Evolutionary conservation across 2,888 invertebrate genomes (phyloP), one percentile per base, ranked within the genome.

Genomic region (Drosophila sordidula): DNA sequence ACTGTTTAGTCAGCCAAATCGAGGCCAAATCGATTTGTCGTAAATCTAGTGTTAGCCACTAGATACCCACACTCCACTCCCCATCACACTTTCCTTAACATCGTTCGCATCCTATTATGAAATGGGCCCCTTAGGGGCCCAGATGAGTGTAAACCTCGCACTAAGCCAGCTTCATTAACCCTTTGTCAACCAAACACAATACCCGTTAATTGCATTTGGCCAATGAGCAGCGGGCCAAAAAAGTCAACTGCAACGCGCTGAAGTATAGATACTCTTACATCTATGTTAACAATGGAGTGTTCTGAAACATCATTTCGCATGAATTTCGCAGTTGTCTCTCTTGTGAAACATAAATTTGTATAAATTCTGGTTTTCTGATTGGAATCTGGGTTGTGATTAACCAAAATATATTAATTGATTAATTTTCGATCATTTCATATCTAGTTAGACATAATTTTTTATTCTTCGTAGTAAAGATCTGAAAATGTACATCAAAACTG

Each of bases 1-100:
- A 16, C 38, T 29, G 34, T 32, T 58, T 45, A 63, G 36, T 58
- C 54, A 22, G 14, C 29, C 44, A 47, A 75, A 75, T 75, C 58
- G 75, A 75, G 73, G 74, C 51, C 71, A 65, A 75, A 57, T 62
- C 45, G 25, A 57, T 72, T 58, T 54, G 39, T 65, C 38, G 42
- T 29, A 42, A 25, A 59, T 42, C 71, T 75, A 44, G 51, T 11
- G 25, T 34, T 55, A 50, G 45, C 18, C 38, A 25, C 42, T 57
- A 36, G 51, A 32, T 34, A 6, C 29, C 25, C 9, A 6, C 9
- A 32, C 12, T 14, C 38, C 32, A 6, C 41, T 9, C 18, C 18
- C 18, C 18, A 18, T 2, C 18, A 18, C 18, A 18, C 18, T 18
- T 18, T 11, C 14, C 9, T 11, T n/a, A 14, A 14, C 8, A 11